A percentile compares a stretch with the other conserved stretches of the same genome.
phyloP scores from a whole-genome alignment of 2,888 invertebrate species.

The Spicauda simplicius region DNA sequence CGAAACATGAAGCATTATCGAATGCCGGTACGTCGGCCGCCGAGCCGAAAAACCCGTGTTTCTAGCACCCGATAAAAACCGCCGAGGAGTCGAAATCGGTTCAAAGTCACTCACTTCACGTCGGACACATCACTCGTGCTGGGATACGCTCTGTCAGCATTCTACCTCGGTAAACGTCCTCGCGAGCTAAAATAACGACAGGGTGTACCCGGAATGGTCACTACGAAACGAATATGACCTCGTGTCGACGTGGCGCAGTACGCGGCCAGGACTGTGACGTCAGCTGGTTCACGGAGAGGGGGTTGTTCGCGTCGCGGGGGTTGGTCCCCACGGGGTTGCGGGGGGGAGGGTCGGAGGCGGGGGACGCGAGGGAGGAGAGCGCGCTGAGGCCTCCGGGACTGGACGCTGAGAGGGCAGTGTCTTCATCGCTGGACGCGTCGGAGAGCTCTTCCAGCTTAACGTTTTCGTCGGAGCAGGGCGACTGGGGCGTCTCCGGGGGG shows the following conservation, averaged over 20 bases:
- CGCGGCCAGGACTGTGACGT: conserved; percentile 88
- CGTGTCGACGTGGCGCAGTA: conserved; percentile 69
- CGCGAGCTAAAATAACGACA: conserved; percentile 47
- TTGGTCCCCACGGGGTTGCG: conserved; percentile 95
- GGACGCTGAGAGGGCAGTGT: conserved; percentile 80
- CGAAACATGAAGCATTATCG: conserved; percentile 34
- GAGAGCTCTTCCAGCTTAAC: conserved; percentile 88
- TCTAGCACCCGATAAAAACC: conserved; percentile 62
- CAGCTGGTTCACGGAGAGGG: conserved; percentile 94
- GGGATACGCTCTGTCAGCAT: conserved; percentile 46
- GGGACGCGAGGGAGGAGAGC: conserved; percentile 88
- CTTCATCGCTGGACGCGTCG: conserved; percentile 86
- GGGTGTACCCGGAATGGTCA: conserved; percentile 47
- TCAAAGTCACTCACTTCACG: conserved; percentile 1
- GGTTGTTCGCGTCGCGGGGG: conserved; percentile 96
- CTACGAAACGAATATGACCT: conserved; percentile 83
- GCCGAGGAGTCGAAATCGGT: conserved; percentile 44
- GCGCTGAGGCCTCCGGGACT: conserved; percentile 81
- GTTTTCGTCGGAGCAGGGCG: conserved; percentile 92
- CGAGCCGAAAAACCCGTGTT: conserved; percentile 49
- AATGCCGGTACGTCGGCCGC: conserved; percentile 62
- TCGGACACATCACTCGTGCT: conserved; percentile 5
- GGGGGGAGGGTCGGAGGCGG: conserved; percentile 88
- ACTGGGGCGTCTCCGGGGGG: conserved; percentile 92
- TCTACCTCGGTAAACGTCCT: conserved; percentile 46